Evolutionary conservation across 1,140 invertebrate species (phyloP).

Genomic region (Vanessa atalanta): DNA sequence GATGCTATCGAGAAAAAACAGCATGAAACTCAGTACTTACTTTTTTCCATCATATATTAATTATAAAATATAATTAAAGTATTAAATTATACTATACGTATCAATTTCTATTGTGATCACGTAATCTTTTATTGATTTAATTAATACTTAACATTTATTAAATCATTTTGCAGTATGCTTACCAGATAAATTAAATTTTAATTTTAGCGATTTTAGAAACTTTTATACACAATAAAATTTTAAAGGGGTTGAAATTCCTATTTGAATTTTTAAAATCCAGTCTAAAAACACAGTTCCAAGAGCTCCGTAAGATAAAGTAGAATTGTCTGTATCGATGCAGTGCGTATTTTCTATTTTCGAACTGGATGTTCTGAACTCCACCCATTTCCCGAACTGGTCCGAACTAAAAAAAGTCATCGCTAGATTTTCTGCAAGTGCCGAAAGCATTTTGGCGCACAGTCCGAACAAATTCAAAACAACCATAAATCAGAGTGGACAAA

Average conservation of each 20-base stretch:
- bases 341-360: slow-evolving; percentile 39
- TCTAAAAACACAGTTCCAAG: slow-evolving; percentile 19
- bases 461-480: slow-evolving; percentile 75
- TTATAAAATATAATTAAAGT: too few relatives aligned
- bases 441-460: slow-evolving; percentile 69
- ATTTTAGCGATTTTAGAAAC: too few relatives aligned
- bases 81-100: too few relatives aligned
- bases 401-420: slow-evolving; percentile 48
- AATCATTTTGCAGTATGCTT: too few relatives aligned
- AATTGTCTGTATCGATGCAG: slow-evolving; percentile 36
- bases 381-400: slow-evolving; percentile 43
- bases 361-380: slow-evolving; percentile 53
- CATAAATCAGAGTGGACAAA: slow-evolving; percentile 76
- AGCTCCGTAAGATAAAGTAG: slow-evolving; percentile 33
- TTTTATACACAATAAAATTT: neutral
- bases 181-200: too few relatives aligned
- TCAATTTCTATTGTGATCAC: too few relatives aligned
- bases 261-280: slow-evolving; percentile 11
- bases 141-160: too few relatives aligned
- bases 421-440: slow-evolving; percentile 64
- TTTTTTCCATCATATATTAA: too few relatives aligned
- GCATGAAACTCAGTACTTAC: too few relatives aligned
- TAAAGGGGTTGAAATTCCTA: slow-evolving; percentile 21
- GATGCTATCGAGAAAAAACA: too few relatives aligned
- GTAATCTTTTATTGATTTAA: too few relatives aligned